These are phyloP conservation scores for Melangyna quadrimaculata DNA, from an alignment of 2,888 invertebrate species.

Conservation along the genomic window DNA sequence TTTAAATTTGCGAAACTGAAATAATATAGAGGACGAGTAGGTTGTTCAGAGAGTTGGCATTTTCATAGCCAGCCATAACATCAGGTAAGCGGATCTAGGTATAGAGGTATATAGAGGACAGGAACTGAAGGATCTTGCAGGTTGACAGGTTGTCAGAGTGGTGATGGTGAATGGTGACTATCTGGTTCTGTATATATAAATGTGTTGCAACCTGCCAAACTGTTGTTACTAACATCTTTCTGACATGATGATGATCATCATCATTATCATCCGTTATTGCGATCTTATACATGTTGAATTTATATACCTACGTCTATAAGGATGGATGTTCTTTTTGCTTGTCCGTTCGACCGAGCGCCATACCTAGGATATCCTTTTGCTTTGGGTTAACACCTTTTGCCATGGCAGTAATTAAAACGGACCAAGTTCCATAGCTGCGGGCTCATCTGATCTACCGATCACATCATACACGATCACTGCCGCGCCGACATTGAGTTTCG, in stretches of 20 bases:
- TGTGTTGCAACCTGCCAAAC: constrained; percentile 48
- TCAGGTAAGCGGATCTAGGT: constrained; percentile 26
- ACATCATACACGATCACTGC: constrained; percentile 28
- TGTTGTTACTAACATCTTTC: constrained; percentile 52
- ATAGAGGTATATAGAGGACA: background rate
- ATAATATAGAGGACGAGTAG: constrained; percentile 1
- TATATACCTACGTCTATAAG: background rate
- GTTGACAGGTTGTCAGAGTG: constrained; percentile 47
- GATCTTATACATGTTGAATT: background rate
- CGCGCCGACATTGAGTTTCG: background rate
- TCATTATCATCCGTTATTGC: constrained; percentile 64
- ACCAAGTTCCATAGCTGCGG: constrained; percentile 65
- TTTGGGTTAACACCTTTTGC: constrained; percentile 67
- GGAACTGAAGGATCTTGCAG: constrained; percentile 27
- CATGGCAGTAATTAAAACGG: constrained; percentile 64
- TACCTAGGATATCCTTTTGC: constrained; percentile 38
- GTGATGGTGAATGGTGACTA: background rate
- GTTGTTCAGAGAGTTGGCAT: background rate
- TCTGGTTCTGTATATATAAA: background rate
- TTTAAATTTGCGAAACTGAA: constrained; percentile 28
- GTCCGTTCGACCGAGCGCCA: constrained; percentile 44
- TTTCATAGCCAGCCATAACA: background rate
- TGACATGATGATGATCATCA: constrained; percentile 60
- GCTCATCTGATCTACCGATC: constrained; percentile 53
- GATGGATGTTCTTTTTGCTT: constrained; percentile 5